Base-by-base conservation (phyloP, 2,113 vertebrate species). In the Malurus cyaneus region DNA sequence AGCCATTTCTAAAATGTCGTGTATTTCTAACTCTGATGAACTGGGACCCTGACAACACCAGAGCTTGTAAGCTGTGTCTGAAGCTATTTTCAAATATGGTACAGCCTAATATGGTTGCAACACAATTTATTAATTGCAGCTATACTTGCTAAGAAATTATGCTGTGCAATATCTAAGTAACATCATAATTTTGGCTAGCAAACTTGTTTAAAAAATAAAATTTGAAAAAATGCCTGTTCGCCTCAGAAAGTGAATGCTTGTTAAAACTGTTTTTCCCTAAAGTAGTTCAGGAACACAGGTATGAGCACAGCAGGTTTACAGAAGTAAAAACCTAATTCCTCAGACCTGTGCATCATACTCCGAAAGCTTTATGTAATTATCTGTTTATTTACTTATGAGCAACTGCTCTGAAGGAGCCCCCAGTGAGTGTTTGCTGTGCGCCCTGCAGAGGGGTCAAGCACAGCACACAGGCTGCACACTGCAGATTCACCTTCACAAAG, bases 41-140 rank as follows among this genome's bases (percentile, higher is more conserved):
- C 64, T 71, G 64, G 31, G 88, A 74, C 44, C 23, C 44, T 92
- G 82, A 78, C n/a, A 86, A 86, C 57, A 69, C 44, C 8, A 4
- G 65, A 77, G 44, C 71, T 81, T 54, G 19, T 74, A 90, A 93
- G 89, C 49, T 62, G 8, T 74, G n/a, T 90, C 84, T 93, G 61
- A 80, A 90, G 86, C 54, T 88, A 81, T 90, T 94, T 92, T 93
- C 86, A 88, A 92, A 91, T 46, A 93, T 9, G 24, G 32, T 60
- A 88, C 50, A 70, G 69, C 34, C 54, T 85, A 82, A 82, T 50
- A 60, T 11, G 26, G 67, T 64, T 72, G 50, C 62, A 92, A 65
- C 44, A 34, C 34, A 80, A 79, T 93, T 93, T 91, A 92, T 72
- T 89, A 93, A 94, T 62, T 73, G 52, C 67, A 94, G 86, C 32